Percentiles rank a stretch among this genome's conserved stretches.
Evolutionary conservation across 2,888 invertebrate species (phyloP).

Genomic region (Ctena decussata): DNA sequence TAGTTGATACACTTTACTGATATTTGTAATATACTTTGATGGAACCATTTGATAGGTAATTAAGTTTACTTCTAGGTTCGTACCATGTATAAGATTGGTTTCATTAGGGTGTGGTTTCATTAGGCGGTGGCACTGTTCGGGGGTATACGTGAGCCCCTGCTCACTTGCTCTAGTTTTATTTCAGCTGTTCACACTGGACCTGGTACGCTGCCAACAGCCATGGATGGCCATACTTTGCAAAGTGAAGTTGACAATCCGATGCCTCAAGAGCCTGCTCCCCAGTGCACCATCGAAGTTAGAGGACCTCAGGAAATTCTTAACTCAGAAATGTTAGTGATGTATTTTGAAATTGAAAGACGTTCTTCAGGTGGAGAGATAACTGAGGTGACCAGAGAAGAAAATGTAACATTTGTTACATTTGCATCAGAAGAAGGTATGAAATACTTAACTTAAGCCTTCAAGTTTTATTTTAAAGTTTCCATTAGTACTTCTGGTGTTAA

Average conservation of each 20-base stretch:
- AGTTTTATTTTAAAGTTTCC: no score
- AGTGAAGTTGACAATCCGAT: background rate
- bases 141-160: no score
- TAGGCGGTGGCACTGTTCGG: no score
- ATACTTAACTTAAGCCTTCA: no score
- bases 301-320: background rate
- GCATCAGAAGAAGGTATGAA: slow-evolving; percentile 44
- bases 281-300: background rate
- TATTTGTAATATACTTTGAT: no score
- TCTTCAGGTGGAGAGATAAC: slow-evolving; percentile 52
- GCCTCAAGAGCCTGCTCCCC: background rate
- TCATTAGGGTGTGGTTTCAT: no score
- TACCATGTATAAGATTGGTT: no score
- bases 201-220: background rate
- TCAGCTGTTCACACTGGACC: background rate
- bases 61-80: no score
- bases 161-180: no score
- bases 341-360: slow-evolving; percentile 52
- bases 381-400: slow-evolving; percentile 5
- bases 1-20: no score
- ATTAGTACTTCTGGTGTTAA: no score
- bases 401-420: slow-evolving; percentile 37
- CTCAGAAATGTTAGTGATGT: slow-evolving; percentile 48
- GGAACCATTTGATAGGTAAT: no score
- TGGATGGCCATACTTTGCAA: background rate